These are phyloP conservation scores for Ranitomeya imitator DNA, from an alignment of 2,113 vertebrate species.

Conservation along the genomic window DNA sequence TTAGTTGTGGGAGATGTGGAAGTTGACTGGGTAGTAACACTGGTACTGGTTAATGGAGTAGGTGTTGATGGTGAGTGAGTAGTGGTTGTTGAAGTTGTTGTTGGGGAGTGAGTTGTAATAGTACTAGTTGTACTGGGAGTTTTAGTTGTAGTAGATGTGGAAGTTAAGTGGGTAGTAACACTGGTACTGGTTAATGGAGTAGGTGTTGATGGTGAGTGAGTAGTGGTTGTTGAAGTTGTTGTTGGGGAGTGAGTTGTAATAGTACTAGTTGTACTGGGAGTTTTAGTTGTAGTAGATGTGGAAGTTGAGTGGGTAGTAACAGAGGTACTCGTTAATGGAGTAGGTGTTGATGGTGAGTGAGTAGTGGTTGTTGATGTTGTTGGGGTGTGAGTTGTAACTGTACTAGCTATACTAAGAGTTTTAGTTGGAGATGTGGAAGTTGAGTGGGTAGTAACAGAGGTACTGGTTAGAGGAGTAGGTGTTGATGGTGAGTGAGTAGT, in stretches of 20 bases:
- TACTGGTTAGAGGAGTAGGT: too few species aligned
- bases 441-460: too few species aligned
- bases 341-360: background rate
- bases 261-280: background rate
- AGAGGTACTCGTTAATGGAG: too few species aligned
- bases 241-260: background rate
- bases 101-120: background rate
- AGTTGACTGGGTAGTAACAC: background rate
- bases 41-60: too few species aligned
- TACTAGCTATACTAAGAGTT: too few species aligned
- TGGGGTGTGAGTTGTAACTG: too few species aligned
- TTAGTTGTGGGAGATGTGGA: background rate
- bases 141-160: background rate
- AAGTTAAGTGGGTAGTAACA: background rate
- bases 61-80: background rate
- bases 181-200: background rate
- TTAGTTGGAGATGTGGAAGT: too few species aligned
- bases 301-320: too few species aligned
- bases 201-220: background rate
- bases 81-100: conserved; percentile 25
- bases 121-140: background rate
- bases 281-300: background rate
- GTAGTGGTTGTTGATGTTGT: background rate
- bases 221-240: background rate
- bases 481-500: background rate